Base-by-base conservation (phyloP, 2,113 vertebrate species). In the Sinocyclocheilus anshuiensis region DNA sequence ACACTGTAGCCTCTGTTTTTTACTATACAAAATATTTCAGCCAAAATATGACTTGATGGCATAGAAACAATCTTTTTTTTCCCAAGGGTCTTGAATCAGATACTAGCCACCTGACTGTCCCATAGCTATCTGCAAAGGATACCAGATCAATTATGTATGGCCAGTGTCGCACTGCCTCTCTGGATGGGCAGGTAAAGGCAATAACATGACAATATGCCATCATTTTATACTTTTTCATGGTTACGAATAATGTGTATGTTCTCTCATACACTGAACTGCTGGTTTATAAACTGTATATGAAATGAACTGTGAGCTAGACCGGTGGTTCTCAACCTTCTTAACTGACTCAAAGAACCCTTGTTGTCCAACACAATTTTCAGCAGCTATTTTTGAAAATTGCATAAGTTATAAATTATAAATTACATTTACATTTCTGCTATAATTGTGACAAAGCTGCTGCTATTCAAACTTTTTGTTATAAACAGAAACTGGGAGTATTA, bases 101-200 rank as follows among this genome's bases (percentile, higher is more conserved):
- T 53, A 9, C 5, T 15, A 29, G 22, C 29, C 29, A 33, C 29
- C 29, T 76, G 22, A 9, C 6, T 11, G 3, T 24, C 55, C 22
- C 20, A 0, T 33, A 59, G 22, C 72, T 76, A 11, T 18, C n/a
- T 77, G 36, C 29, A 7, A 33, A 55, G 39, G n/a, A 42, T 12
- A 33, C 63, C 16, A 39, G 10, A 33, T 84, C 72, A 76, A 63
- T 84, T 76, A 63, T 84, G 69, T 74, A 48, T 63, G 29, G 24
- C 4, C 69, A 63, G 36, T 84, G 72, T 29, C 24, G 63, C 63
- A 63, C n/a, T 63, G 61, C 16, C 72, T 18, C 15, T 77, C 24
- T 48, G 16, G 22, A 65, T 13, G 63, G 0, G 24, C 55, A 65
- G 74, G 26, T 77, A 77, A 33, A 85, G 20, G 26, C 4, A 12